Evolutionary conservation across 2,797 vertebrate species (phyloP).

Genomic region (Glyptemys insculpta): DNA sequence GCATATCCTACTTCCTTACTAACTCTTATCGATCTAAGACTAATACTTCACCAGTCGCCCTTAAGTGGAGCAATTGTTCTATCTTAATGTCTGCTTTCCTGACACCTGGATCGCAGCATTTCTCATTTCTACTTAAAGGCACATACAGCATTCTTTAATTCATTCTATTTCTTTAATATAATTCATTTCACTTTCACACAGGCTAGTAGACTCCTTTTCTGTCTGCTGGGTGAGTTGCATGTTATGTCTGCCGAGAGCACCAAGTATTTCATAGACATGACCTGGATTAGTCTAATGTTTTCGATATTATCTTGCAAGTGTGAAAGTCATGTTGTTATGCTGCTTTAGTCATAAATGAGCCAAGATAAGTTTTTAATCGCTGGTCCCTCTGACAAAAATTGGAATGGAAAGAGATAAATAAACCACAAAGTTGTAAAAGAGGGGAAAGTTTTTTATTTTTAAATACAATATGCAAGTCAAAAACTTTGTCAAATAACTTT

Average conservation of each 20-base stretch:
- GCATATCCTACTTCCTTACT: no score
- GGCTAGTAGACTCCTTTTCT: not conserved
- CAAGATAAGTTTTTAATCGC: not conserved
- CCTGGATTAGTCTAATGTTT: not conserved
- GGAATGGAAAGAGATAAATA: no score
- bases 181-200: not conserved
- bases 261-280: no score
- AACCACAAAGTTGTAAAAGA: not conserved
- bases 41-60: no score
- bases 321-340: not conserved
- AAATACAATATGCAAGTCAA: not conserved
- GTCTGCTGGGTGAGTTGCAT: not conserved
- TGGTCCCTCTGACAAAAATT: no score
- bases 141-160: no score
- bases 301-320: not conserved
- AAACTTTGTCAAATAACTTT: not conserved
- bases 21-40: no score
- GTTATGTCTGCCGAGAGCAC: not conserved
- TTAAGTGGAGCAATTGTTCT: no score
- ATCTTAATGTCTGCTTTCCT: no score
- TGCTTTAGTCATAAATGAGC: not conserved
- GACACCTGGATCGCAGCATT: no score
- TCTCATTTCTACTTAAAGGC: no score
- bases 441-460: not conserved
- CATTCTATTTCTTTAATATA: no score